Evolutionary conservation across 2,888 invertebrate genomes (phyloP).

Genomic region (Tromatobia lineatoria): DNA sequence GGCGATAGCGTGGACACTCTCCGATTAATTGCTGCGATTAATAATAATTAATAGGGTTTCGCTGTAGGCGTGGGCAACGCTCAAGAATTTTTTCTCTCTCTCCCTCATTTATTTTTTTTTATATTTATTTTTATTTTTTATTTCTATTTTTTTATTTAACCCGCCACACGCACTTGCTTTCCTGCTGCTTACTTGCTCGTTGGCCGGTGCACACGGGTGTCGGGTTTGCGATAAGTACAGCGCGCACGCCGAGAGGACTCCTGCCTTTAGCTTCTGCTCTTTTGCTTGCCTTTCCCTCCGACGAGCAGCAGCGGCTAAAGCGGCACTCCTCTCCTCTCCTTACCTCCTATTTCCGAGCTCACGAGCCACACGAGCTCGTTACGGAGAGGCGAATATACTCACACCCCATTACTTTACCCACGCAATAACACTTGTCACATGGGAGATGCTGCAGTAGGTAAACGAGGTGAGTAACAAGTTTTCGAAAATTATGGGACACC

Average conservation of each 20-base stretch:
- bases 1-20: slow-evolving; percentile 72
- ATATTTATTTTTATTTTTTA: background rate
- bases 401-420: slow-evolving; percentile 65
- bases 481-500: slow-evolving; percentile 57
- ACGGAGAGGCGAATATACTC: slow-evolving; percentile 53
- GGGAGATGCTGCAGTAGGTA: slow-evolving; percentile 11
- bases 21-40: slow-evolving; percentile 81
- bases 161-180: slow-evolving; percentile 31
- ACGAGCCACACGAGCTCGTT: slow-evolving; percentile 48
- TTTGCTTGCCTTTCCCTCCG: slow-evolving; percentile 31
- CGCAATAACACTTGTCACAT: slow-evolving; percentile 40
- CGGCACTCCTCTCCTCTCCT: background rate
- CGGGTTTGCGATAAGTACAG: slow-evolving; percentile 65
- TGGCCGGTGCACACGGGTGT: slow-evolving; percentile 55
- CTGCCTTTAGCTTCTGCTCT: slow-evolving; percentile 45
- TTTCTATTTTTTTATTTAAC: slow-evolving; percentile 10
- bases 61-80: slow-evolving; percentile 71
- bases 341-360: slow-evolving; percentile 3
- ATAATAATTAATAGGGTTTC: slow-evolving; percentile 80
- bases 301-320: background rate
- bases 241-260: slow-evolving; percentile 35
- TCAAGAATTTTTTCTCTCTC: slow-evolving; percentile 65
- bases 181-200: slow-evolving; percentile 34
- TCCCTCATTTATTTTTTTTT: background rate
- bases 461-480: slow-evolving; percentile 49